Percentiles rank a stretch among this genome's conserved stretches.
phyloP scores from a whole-genome alignment of 2,113 vertebrate genomes.

The Orthonyx spaldingii region DNA sequence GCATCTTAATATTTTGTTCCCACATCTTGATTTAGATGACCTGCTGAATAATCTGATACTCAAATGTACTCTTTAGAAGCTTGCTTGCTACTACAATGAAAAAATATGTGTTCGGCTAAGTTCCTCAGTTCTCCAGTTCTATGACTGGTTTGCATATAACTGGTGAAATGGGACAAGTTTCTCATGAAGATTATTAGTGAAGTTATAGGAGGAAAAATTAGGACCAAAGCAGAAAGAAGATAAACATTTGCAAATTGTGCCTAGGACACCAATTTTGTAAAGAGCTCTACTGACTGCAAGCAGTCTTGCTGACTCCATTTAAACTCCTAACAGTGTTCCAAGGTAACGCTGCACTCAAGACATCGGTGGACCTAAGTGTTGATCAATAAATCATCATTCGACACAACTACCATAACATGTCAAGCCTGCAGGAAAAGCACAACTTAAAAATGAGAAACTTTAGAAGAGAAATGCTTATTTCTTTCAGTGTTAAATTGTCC shows the following conservation, averaged over 20 bases:
- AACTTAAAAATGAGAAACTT: background rate
- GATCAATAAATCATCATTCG: background rate
- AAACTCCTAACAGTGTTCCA: background rate
- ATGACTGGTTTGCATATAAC: background rate
- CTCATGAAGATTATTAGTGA: background rate
- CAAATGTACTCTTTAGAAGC: background rate
- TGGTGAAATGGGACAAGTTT: background rate
- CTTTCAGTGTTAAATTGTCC: background rate
- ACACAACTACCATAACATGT: background rate
- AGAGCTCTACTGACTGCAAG: background rate
- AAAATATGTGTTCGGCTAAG: background rate
- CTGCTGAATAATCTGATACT: background rate
- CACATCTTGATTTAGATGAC: background rate
- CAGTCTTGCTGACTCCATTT: background rate
- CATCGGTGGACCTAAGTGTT: background rate
- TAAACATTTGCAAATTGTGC: background rate
- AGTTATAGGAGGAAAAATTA: background rate
- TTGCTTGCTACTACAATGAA: background rate
- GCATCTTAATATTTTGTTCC: background rate
- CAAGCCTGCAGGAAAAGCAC: background rate
- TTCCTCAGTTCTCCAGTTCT: background rate
- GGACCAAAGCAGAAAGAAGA: background rate
- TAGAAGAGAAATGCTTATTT: background rate
- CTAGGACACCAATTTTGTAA: background rate
- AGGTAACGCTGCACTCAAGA: background rate